Conservation (phyloP, 2,888 invertebrate species). For the Dorcus hopei region DNA sequence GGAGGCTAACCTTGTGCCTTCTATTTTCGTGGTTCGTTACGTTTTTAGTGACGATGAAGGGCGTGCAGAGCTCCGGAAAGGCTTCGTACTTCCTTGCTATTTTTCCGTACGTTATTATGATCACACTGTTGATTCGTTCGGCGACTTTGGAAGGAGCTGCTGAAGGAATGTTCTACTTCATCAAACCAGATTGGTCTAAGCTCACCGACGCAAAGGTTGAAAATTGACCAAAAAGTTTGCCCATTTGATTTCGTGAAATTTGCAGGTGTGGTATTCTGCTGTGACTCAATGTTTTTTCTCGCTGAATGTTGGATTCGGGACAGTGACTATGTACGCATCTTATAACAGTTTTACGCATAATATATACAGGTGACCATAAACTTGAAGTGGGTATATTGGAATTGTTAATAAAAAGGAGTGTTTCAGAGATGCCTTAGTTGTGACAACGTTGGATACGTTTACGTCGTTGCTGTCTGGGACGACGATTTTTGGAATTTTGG, state of each 20-base stretch:
- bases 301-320: slow-evolving; percentile 68
- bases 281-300: slow-evolving; percentile 75
- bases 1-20: slow-evolving; percentile 66
- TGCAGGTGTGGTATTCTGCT: slow-evolving; percentile 72
- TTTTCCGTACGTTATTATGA: slow-evolving; percentile 77
- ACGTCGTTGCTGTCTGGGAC: slow-evolving; percentile 79
- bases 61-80: slow-evolving; percentile 76
- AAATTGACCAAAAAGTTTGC: too few relatives aligned
- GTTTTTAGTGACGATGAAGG: slow-evolving; percentile 66
- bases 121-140: slow-evolving; percentile 67
- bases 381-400: not conserved
- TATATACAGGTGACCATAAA: slow-evolving; percentile 59
- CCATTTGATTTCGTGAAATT: too few relatives aligned
- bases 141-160: slow-evolving; percentile 67
- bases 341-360: slow-evolving; percentile 69
- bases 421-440: slow-evolving; percentile 76
- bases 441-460: slow-evolving; percentile 77
- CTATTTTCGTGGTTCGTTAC: slow-evolving; percentile 66
- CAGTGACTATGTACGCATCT: slow-evolving; percentile 72
- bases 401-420: slow-evolving; percentile 38
- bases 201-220: slow-evolving; percentile 61
- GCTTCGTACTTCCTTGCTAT: slow-evolving; percentile 86
- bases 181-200: slow-evolving; percentile 75
- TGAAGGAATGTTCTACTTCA: slow-evolving; percentile 72
- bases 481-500: slow-evolving; percentile 80